Base-by-base conservation (phyloP, 2,113 vertebrate genomes). In the Mystacornis crossleyi region DNA sequence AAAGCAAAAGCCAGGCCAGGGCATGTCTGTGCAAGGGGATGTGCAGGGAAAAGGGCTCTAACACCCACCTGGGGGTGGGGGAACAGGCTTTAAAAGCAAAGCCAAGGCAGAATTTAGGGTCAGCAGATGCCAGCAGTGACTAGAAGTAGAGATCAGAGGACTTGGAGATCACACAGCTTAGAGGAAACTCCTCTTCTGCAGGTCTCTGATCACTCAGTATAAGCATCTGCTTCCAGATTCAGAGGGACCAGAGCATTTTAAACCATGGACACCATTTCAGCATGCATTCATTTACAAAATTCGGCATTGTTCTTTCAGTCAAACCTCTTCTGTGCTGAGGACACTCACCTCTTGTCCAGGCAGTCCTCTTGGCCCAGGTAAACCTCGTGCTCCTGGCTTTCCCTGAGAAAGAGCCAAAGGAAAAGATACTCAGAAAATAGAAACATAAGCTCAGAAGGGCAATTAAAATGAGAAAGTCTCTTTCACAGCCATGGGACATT, bases 331-430 rank as follows among this genome's bases (percentile, higher is more conserved):
- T n/a, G 29, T 69, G 57, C 31, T 33, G 13, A 28, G 33, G 78
- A 71, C 82, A 86, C 98, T 98, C 96, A 99, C 99, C 98, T 99
- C 99, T 53, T 98, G 98, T 82, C 99, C 99, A 89, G 98, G 97
- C 42, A 98, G 97, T 73, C 99, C 99, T 95, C 98, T 98, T 9
- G 99, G 99, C 81, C 99, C 99, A 24, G 99, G 99, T 97, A 99
- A 98, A 90, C 99, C 99, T 98, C 99, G 98, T 75, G 97, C 98
- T 95, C 99, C 99, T 50, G 96, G 98, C 89, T 99, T 99, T 95
- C 99, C 99, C 99, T 99, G 96, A 72, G 88, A 93, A 89, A 67
- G 38, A 93, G 74, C 45, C 95, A 88, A 97, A 83, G 94, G 78
- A 93, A 81, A 89, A 92, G 79, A 85, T 25, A 96, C 70, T 98